Evolutionary conservation across 2,113 vertebrate species (phyloP), one percentile per base, ranked within the genome.

Genomic region (Rhodinocichla rosea): DNA sequence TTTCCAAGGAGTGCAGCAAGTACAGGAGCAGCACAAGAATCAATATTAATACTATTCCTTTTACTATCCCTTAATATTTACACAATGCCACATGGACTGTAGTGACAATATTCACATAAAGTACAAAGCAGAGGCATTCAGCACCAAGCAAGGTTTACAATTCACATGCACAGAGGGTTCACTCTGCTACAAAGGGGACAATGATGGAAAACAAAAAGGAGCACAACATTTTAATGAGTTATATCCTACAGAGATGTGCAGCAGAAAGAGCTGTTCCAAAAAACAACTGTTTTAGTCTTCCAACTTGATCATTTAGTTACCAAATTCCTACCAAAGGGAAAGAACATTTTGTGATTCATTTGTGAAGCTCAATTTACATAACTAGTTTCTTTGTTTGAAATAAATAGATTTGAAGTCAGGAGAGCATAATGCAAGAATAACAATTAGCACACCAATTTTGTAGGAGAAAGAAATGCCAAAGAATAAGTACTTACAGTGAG

Each of bases 181-280:
- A 28, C 19, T 33, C 13, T 55, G 49, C 37, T 90, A 28, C 8
- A 33, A 70, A 74, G 23, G 23, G 60, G 55, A 83, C 85, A 83
- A 42, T 20, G 28, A 95, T 78, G 35, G 78, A 92, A 91, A 96
- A 84, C 79, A 95, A 85, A 59, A 53, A 70, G 33, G 26, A 83
- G 44, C 13, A 21, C 40, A 79, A 73, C 75, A 57, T 74, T 92
- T 91, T 87, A 87, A 96, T 83, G 68, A 91, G 39, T 89, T 94
- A 67, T 40, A 74, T 9, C 68, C 90, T 91, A 93, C 59, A 91
- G 80, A 92, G 85, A 86, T 37, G 6, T 20, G 24, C 13, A 74
- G 15, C 13, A 79, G 24, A 90, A 93, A 67, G 20, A 53, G 15
- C 37, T 39, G 8, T 39, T 67, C 44, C 40, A 53, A 35, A 30